Conservation (phyloP, 2,113 vertebrate genomes). For the Epinephelus moara region DNA sequence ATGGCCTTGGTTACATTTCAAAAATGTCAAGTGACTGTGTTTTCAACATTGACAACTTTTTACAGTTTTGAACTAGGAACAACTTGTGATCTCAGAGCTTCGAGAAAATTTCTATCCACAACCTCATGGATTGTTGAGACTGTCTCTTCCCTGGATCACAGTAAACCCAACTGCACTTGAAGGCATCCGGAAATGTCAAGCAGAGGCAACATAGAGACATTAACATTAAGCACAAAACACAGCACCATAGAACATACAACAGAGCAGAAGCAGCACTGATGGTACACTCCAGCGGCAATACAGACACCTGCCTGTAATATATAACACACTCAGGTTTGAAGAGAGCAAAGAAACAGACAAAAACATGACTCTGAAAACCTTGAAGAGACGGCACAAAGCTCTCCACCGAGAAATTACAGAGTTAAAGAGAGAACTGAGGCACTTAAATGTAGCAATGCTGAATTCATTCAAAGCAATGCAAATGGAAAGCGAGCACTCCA, state of each 20-base stretch:
- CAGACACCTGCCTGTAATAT: neutral
- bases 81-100: neutral
- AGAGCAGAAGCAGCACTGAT: neutral
- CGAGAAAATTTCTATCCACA: too few relatives aligned
- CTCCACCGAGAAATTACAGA: neutral
- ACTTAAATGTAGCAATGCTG: slow-evolving; percentile 10
- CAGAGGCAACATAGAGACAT: neutral
- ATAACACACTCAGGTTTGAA: neutral
- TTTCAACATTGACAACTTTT: neutral
- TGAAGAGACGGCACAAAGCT: slow-evolving; percentile 18
- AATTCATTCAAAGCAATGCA: slow-evolving; percentile 19
- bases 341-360: neutral
- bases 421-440: slow-evolving; percentile 20
- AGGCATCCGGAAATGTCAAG: neutral
- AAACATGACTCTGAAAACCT: neutral
- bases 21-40: neutral
- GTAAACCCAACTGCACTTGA: neutral
- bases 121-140: too few relatives aligned
- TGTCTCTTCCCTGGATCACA: too few relatives aligned
- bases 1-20: neutral
- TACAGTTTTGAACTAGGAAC: neutral
- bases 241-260: neutral
- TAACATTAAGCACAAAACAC: neutral
- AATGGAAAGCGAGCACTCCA: neutral
- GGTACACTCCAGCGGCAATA: neutral